A percentile compares a stretch with the other conserved stretches of the same genome.
Conservation (phyloP, 37 sponge, comb jelly and placozoan genomes). For the Ephydatia muelleri region DNA sequence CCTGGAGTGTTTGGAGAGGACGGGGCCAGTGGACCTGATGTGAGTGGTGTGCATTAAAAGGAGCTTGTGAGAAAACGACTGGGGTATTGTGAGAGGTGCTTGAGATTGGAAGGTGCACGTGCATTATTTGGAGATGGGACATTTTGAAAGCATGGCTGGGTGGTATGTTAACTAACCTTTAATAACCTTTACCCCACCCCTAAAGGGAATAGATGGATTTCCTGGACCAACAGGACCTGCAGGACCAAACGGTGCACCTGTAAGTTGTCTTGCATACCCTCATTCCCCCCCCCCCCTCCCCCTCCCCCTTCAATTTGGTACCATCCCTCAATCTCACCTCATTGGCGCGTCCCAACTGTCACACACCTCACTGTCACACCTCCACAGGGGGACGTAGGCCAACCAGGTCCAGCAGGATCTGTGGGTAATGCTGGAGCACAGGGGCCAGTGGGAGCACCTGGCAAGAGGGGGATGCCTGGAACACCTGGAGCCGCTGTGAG, state of each 20-base stretch:
- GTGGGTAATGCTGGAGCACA: slow-evolving; percentile 48
- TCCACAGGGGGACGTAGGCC: slow-evolving; percentile 45
- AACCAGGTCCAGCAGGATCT: slow-evolving; percentile 34
- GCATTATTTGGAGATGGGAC: neutral
- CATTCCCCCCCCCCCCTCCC: too few relatives aligned
- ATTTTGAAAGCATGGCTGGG: too few relatives aligned
- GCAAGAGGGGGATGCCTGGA: slow-evolving; percentile 38
- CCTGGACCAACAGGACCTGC: slow-evolving; percentile 47
- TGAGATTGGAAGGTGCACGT: too few relatives aligned
- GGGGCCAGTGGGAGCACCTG: slow-evolving; percentile 60
- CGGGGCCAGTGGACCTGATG: slow-evolving; percentile 46
- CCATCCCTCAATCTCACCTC: slow-evolving; percentile 1
- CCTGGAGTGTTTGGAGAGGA: slow-evolving; percentile 21
- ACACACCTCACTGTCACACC: neutral
- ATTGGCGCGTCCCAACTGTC: neutral
- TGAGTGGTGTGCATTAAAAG: slow-evolving; percentile 2
- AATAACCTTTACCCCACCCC: neutral
- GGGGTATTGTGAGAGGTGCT: neutral
- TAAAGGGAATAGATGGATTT: neutral
- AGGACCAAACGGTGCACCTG: slow-evolving; percentile 49
- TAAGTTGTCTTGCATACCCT: slow-evolving; percentile 22
- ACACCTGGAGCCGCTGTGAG: slow-evolving; percentile 15
- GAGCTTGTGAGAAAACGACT: neutral
- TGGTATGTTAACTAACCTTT: too few relatives aligned
- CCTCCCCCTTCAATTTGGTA: too few relatives aligned